Evolutionary conservation across 2,113 vertebrate genomes (phyloP).

Genomic region (Ariopsis seemanni): DNA sequence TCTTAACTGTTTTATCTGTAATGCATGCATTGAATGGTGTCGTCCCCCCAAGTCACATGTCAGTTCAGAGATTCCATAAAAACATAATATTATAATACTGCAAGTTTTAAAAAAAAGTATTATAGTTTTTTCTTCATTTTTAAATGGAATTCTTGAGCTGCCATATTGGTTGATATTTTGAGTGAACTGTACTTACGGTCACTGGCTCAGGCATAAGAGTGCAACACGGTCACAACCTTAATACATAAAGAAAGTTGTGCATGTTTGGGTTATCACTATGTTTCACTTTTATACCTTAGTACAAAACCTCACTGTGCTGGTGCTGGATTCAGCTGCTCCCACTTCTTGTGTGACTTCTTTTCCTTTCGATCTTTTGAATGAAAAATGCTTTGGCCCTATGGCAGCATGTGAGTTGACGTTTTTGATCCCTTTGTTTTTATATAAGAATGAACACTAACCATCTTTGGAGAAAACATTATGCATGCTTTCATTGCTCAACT

Average conservation of each 20-base stretch:
- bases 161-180: conserved; percentile 48
- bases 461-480: conserved; percentile 44
- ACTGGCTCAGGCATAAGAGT: neutral
- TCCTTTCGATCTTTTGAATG: conserved; percentile 45
- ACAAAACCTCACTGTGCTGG: conserved; percentile 43
- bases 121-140: neutral
- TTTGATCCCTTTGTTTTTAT: conserved; percentile 19
- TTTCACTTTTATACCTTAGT: neutral
- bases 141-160: conserved; percentile 57
- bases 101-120: neutral
- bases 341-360: conserved; percentile 54
- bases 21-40: conserved; percentile 23
- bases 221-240: neutral
- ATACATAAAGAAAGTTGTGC: neutral
- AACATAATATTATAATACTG: neutral
- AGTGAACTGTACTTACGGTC: conserved; percentile 44
- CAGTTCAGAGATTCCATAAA: conserved; percentile 57
- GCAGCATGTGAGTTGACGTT: conserved; percentile 41
- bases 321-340: conserved; percentile 70
- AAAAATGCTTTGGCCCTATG: conserved; percentile 34
- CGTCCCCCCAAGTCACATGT: conserved; percentile 50
- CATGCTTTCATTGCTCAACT: conserved; percentile 53
- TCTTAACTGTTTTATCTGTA: neutral
- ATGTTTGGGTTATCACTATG: neutral
- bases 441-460: conserved; percentile 57